Evolutionary conservation across 2,888 invertebrate genomes (phyloP).

Genomic region (Limnephilus marmoratus): DNA sequence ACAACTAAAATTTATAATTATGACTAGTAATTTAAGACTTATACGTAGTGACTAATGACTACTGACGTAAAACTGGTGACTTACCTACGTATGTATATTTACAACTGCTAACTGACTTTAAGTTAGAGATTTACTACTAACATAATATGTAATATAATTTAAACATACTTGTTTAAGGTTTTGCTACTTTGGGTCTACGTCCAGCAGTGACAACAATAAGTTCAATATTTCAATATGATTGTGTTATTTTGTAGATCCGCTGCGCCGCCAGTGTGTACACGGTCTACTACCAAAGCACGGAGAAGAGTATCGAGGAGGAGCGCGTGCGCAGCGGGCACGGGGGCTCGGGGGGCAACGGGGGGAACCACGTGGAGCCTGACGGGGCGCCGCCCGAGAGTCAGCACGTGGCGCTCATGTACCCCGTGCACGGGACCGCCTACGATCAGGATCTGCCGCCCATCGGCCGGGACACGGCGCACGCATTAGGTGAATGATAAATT

Average conservation of each 20-base stretch:
- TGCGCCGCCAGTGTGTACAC: conserved; percentile 82
- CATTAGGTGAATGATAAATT: conserved; percentile 34
- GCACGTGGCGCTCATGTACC: conserved; percentile 66
- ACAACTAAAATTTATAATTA: too few species aligned
- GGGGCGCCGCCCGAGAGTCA: conserved; percentile 64
- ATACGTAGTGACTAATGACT: too few species aligned
- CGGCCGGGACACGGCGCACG: conserved; percentile 51
- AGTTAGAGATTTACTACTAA: too few species aligned
- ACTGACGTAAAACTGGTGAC: too few species aligned
- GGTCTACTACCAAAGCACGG: conserved; percentile 82
- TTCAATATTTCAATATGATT: too few species aligned
- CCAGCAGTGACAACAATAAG: too few species aligned
- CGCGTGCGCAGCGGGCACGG: conserved; percentile 66
- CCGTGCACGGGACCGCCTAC: conserved; percentile 64
- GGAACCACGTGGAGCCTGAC: conserved; percentile 40
- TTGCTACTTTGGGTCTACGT: too few species aligned
- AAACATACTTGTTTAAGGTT: too few species aligned
- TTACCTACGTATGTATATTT: too few species aligned
- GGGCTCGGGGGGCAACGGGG: conserved; percentile 59
- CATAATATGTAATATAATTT: too few species aligned
- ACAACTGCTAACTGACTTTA: too few species aligned
- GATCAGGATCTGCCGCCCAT: conserved; percentile 63
- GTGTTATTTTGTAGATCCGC: conserved; percentile 73
- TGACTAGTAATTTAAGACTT: too few species aligned
- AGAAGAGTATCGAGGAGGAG: conserved; percentile 81